Percentiles rank a stretch among this genome's conserved stretches.
Conservation (phyloP, 1,140 invertebrate genomes). For the Caenorhabditis remanei region DNA sequence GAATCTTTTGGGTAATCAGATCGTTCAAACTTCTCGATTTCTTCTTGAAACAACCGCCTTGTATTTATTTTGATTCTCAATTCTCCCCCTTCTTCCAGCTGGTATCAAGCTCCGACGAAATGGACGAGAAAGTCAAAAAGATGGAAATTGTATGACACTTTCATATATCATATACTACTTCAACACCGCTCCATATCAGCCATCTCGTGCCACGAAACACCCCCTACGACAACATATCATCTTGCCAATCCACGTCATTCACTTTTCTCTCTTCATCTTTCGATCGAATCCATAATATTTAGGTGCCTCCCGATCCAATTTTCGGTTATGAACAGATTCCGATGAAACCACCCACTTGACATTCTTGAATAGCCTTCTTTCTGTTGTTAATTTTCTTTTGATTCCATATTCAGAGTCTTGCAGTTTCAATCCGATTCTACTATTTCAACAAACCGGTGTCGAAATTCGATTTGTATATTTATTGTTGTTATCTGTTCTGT, state of each 20-base stretch:
- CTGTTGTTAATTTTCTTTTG: background rate
- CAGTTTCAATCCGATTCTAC: conserved; percentile 47
- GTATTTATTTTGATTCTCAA: background rate
- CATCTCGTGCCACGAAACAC: background rate
- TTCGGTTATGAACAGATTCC: conserved; percentile 47
- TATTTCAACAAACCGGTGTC: conserved; percentile 26
- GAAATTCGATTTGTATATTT: conserved; percentile 48
- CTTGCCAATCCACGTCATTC: conserved; percentile 45
- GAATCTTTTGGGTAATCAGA: too few species aligned
- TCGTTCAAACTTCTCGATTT: too few species aligned
- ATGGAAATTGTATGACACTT: conserved; percentile 59
- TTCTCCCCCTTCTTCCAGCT: background rate
- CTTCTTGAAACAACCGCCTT: too few species aligned
- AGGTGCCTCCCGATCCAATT: conserved; percentile 10
- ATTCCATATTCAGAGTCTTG: conserved; percentile 50
- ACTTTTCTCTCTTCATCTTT: background rate
- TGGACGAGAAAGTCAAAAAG: conserved; percentile 55
- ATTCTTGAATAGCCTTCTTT: conserved; percentile 34
- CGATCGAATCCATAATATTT: conserved; percentile 45
- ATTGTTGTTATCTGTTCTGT: conserved; percentile 29
- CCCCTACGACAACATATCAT: conserved; percentile 51
- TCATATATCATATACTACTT: background rate
- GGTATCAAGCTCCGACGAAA: conserved; percentile 48
- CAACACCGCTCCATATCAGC: background rate
- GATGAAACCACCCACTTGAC: conserved; percentile 51